Percentiles rank a stretch among this genome's conserved stretches.
Evolutionary conservation across 1,140 invertebrate species (phyloP).

Genomic region (Drosophila tristis): DNA sequence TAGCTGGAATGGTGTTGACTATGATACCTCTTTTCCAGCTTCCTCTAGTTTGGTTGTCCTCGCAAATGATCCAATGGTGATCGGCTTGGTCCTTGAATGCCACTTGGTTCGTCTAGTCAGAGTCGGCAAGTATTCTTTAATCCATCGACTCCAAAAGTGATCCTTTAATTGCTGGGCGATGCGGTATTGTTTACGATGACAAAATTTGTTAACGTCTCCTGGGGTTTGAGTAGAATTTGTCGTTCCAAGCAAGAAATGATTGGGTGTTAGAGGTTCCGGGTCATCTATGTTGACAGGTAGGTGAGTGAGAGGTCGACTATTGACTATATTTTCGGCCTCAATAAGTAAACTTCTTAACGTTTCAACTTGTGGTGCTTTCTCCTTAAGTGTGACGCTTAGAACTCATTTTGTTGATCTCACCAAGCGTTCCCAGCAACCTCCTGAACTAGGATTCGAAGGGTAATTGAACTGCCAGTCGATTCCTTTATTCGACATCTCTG

Average conservation of each 20-base stretch:
- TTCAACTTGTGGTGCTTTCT: constrained; percentile 47
- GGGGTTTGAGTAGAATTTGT: constrained; percentile 12
- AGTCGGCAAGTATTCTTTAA: too few relatives aligned
- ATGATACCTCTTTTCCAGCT: too few relatives aligned
- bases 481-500: too few relatives aligned
- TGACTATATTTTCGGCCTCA: constrained; percentile 49
- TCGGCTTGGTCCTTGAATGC: too few relatives aligned
- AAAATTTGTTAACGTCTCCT: background rate
- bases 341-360: constrained; percentile 44
- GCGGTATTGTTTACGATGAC: background rate
- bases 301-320: constrained; percentile 48
- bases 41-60: too few relatives aligned
- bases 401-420: constrained; percentile 52
- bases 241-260: constrained; percentile 1
- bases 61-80: too few relatives aligned
- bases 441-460: too few relatives aligned
- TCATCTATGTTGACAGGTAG: constrained; percentile 33
- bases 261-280: constrained; percentile 9
- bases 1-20: too few relatives aligned
- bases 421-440: constrained; percentile 51
- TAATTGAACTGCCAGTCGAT: too few relatives aligned
- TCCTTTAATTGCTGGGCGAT: background rate
- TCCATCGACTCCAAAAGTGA: too few relatives aligned
- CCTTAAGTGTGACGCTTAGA: constrained; percentile 25
- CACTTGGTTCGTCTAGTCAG: too few relatives aligned